Percentiles rank a stretch among this genome's conserved stretches.
phyloP scores from a whole-genome alignment of 2,113 vertebrate genomes.

The Corythornis madagascariensis region DNA sequence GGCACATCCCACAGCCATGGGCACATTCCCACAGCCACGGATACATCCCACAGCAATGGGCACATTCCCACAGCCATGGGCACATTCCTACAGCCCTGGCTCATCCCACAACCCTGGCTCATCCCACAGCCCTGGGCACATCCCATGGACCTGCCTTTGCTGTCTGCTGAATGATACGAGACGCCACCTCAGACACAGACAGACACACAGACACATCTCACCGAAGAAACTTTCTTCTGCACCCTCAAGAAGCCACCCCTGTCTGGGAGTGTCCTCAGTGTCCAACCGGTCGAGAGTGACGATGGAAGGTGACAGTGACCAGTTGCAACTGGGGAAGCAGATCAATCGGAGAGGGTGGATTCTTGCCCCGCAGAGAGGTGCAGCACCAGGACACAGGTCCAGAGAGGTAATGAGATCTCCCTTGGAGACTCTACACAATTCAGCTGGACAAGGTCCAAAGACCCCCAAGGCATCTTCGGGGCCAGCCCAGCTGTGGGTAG shows the following conservation, averaged over 20 bases:
- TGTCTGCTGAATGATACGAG: neutral
- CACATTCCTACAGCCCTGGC: no score
- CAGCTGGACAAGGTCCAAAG: neutral
- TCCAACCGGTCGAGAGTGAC: neutral
- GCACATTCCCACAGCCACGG: no score
- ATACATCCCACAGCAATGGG: no score
- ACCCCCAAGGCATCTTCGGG: neutral
- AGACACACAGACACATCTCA: neutral
- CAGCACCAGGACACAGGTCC: neutral
- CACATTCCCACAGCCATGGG: no score
- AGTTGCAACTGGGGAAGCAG: neutral
- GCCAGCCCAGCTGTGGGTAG: neutral
- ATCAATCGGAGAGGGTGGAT: neutral
- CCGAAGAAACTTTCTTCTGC: neutral
- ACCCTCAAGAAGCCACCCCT: neutral
- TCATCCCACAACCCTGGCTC: no score
- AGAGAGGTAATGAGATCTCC: neutral
- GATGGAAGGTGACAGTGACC: neutral
- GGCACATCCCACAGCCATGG: no score
- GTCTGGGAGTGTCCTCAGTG: neutral
- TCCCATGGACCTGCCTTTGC: fast-evolving
- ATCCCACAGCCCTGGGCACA: neutral
- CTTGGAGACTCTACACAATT: neutral
- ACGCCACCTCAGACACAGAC: neutral
- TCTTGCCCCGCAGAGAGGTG: neutral